These are phyloP conservation scores for Solea senegalensis DNA, from an alignment of 2,113 vertebrate species.

Conservation along the genomic window DNA sequence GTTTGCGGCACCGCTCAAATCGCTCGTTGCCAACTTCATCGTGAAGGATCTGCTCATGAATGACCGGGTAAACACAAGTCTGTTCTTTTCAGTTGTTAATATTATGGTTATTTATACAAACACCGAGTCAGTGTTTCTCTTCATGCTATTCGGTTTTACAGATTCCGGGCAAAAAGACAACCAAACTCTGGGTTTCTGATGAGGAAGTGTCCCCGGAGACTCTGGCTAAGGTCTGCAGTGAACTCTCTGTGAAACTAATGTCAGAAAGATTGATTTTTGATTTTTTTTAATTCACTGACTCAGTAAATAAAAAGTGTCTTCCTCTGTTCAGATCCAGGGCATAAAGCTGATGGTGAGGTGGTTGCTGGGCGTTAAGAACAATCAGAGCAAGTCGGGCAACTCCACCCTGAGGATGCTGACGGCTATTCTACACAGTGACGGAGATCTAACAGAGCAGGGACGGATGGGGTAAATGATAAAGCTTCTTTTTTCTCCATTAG, in stretches of 20 bases:
- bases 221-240: slow-evolving; percentile 88
- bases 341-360: slow-evolving; percentile 99
- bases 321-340: slow-evolving; percentile 90
- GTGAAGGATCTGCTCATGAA: slow-evolving; percentile 99
- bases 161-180: slow-evolving; percentile 98
- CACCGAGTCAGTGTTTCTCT: not conserved
- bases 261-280: not conserved
- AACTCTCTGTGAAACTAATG: not conserved
- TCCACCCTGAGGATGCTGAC: slow-evolving; percentile 95
- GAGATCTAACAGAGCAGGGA: slow-evolving; percentile 97
- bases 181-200: slow-evolving; percentile 98
- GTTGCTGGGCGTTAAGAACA: slow-evolving; percentile 98
- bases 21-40: slow-evolving; percentile 96
- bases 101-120: not conserved
- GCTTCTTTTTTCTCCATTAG: not conserved
- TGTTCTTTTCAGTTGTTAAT: not conserved
- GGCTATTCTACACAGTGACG: slow-evolving; percentile 96
- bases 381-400: slow-evolving; percentile 98
- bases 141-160: slow-evolving; percentile 62
- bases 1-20: slow-evolving; percentile 94
- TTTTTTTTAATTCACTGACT: no score
- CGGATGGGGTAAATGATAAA: slow-evolving; percentile 88
- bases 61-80: slow-evolving; percentile 83
- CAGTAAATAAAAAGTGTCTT: no score
- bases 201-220: slow-evolving; percentile 98